Evolutionary conservation across 2,888 invertebrate species (phyloP).

Genomic region (Acanthosepion lycidas): DNA sequence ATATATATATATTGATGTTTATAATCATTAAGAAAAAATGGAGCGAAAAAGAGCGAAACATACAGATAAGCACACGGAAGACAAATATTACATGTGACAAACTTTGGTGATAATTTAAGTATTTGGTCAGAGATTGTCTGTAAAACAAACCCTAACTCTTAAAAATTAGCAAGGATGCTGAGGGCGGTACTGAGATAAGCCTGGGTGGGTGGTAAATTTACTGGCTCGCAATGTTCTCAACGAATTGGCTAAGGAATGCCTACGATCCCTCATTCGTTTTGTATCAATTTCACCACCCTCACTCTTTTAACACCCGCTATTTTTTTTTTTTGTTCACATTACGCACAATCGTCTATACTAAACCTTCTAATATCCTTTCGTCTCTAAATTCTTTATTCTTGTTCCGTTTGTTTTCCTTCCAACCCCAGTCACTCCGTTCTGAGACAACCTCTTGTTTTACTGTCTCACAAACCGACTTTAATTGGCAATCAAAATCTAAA

Average conservation of each 20-base stretch:
- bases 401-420: background rate
- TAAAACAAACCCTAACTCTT: background rate
- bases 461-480: background rate
- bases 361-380: background rate
- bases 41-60: background rate
- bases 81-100: background rate
- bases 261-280: background rate
- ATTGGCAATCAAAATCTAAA: background rate
- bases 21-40: background rate
- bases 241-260: background rate
- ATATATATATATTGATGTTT: background rate
- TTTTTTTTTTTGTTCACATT: background rate
- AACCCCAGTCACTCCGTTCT: background rate
- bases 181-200: background rate
- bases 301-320: background rate
- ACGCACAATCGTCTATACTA: background rate
- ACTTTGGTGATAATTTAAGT: background rate
- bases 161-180: background rate
- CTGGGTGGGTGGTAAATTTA: conserved; percentile 8
- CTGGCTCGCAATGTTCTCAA: background rate
- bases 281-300: conserved; percentile 9
- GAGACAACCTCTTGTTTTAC: background rate
- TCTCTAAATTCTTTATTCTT: background rate
- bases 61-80: background rate
- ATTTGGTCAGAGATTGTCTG: background rate